Conservation (phyloP, 2,797 vertebrate genomes). For the Cyclura pinguis region DNA sequence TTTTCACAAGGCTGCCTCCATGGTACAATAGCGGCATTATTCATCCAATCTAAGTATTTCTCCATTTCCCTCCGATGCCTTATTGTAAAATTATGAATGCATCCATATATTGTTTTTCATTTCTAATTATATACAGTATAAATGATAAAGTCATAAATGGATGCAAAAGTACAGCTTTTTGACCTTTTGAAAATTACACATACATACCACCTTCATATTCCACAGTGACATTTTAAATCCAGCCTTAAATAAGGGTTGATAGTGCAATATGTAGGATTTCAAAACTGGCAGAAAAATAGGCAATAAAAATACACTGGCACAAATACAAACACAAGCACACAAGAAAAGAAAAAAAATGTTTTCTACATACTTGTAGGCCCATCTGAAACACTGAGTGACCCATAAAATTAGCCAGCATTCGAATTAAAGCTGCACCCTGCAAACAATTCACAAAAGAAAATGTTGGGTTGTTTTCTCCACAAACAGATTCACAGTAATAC, state of each 20-base stretch:
- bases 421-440: slow-evolving; percentile 96
- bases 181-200: neutral
- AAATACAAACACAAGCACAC: slow-evolving; percentile 21
- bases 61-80: neutral
- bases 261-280: slow-evolving; percentile 32
- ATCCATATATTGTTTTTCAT: neutral
- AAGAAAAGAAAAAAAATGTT: slow-evolving; percentile 57
- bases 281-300: slow-evolving; percentile 46
- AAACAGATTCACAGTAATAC: slow-evolving; percentile 14
- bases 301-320: slow-evolving; percentile 22
- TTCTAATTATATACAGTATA: neutral
- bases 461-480: slow-evolving; percentile 4
- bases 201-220: slow-evolving; percentile 29
- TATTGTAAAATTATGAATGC: neutral
- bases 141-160: slow-evolving; percentile 24
- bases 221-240: slow-evolving; percentile 24
- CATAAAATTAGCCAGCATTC: slow-evolving; percentile 99
- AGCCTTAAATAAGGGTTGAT: slow-evolving; percentile 24
- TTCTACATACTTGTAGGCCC: slow-evolving; percentile 93
- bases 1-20: neutral
- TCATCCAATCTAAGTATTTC: neutral
- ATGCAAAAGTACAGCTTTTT: slow-evolving; percentile 36
- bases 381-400: slow-evolving; percentile 94
- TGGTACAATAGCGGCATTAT: neutral
- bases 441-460: slow-evolving; percentile 57